Conservation (phyloP, 2,113 vertebrate genomes). For the Menidia beryllina region DNA sequence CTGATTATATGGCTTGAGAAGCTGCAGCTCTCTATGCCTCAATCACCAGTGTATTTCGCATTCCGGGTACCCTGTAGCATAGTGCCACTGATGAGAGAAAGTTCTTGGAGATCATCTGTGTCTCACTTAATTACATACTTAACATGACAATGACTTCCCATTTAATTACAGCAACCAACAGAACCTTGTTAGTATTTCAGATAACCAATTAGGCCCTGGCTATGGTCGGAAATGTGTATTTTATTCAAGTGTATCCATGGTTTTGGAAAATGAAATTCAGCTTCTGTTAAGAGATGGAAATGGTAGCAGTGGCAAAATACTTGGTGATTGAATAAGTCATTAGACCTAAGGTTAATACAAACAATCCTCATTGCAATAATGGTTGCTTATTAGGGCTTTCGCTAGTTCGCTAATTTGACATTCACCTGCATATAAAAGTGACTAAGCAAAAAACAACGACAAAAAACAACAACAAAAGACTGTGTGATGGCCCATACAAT, state of each 20-base stretch:
- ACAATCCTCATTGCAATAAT: conserved; percentile 62
- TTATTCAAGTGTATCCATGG: conserved; percentile 58
- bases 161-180: conserved; percentile 59
- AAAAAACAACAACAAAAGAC: conserved; percentile 49
- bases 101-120: conserved; percentile 22
- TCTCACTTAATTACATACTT: conserved; percentile 60
- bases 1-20: conserved; percentile 10
- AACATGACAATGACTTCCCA: conserved; percentile 61
- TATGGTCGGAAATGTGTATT: conserved; percentile 44
- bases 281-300: conserved; percentile 33
- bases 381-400: conserved; percentile 58
- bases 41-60: conserved; percentile 7
- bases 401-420: conserved; percentile 66
- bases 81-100: conserved; percentile 12
- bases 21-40: background rate
- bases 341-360: conserved; percentile 68
- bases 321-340: conserved; percentile 77
- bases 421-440: conserved; percentile 70
- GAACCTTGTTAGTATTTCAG: conserved; percentile 51
- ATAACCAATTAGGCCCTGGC: conserved; percentile 58
- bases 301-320: conserved; percentile 47
- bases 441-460: too few species aligned
- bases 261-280: conserved; percentile 64
- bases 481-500: conserved; percentile 38
- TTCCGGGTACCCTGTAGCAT: conserved; percentile 7